Percentiles rank a stretch among this genome's conserved stretches.
Conservation (phyloP, 2,888 invertebrate species). For the Drosophila helvetica region DNA sequence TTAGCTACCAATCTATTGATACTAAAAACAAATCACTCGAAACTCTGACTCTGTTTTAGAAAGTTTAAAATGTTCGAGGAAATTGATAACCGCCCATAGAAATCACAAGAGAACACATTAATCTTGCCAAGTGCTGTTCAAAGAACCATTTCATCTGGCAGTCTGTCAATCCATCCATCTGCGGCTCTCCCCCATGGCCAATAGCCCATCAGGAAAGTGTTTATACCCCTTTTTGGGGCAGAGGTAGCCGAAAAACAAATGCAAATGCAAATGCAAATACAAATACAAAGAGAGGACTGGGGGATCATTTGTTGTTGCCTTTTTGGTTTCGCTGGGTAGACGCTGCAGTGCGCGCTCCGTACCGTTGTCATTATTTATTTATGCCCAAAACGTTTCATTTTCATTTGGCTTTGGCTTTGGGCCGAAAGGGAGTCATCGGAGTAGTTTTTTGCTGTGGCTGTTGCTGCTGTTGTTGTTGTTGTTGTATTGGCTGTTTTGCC, state of each 20-base stretch:
- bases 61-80: background rate
- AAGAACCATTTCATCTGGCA: background rate
- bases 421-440: constrained; percentile 67
- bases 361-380: constrained; percentile 77
- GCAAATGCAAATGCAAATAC: constrained; percentile 66
- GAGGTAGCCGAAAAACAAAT: constrained; percentile 45
- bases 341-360: constrained; percentile 30
- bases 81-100: background rate
- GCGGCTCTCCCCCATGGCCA: background rate
- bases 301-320: constrained; percentile 76
- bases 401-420: constrained; percentile 56
- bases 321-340: constrained; percentile 53
- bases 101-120: background rate
- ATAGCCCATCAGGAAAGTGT: background rate
- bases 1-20: no score
- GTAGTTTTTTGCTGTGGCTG: constrained; percentile 25
- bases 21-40: background rate
- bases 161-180: background rate
- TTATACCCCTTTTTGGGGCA: constrained; percentile 20
- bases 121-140: background rate
- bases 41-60: background rate
- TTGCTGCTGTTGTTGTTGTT: constrained; percentile 23
- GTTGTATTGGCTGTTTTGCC: constrained; percentile 32
- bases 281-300: constrained; percentile 51
- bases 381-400: constrained; percentile 79